Evolutionary conservation across 2,797 vertebrate species (phyloP), one percentile per base, ranked within the genome.

Genomic region (Lycodopsis pacificus): DNA sequence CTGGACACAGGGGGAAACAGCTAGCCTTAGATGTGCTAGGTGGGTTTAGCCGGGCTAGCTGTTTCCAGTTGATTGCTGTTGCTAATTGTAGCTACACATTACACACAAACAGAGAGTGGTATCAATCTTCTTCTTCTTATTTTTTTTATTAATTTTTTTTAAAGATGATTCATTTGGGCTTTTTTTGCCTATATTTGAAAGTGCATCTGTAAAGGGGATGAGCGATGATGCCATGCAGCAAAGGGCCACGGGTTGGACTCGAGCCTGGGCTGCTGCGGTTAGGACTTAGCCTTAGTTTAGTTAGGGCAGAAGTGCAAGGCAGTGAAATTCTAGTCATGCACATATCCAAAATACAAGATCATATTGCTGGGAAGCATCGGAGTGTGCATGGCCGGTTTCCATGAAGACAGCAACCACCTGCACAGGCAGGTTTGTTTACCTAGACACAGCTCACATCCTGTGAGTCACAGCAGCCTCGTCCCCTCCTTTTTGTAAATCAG

Each of bases 401-500:
- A 90, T 88, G 90, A 87, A 68, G 34, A 94, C 92, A 4, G 62
- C 49, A 64, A 48, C 73, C 82, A 40, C 84, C 56, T 51, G 40
- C 76, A 14, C 22, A 25, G 22, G 51, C 51, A 73, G 77, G 57
- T 86, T 85, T 94, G 86, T 94, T 91, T 76, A 77, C 73, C 40
- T 3, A 10, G 63, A 64, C 40, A 65, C 49, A 44, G 15, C 44
- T 66, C 80, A 25, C 19, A 20, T 56, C 42, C 65, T 20, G 48
- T 94, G 92, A 94, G 83, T 94, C 94, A 94, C 72, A 42, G 46
- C 70, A 54, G 63, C 66, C 65, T 56, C 25, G 25, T 25, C 25
- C 42, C 54, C 38, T 42, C 57, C 57, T 27, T 68, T 32, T 0
- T 44, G 40, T 65, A 56, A 51, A 59, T 49, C 69, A 61, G 40